Evolutionary conservation across 2,888 invertebrate species (phyloP).

Genomic region (Phyllotreta striolata): DNA sequence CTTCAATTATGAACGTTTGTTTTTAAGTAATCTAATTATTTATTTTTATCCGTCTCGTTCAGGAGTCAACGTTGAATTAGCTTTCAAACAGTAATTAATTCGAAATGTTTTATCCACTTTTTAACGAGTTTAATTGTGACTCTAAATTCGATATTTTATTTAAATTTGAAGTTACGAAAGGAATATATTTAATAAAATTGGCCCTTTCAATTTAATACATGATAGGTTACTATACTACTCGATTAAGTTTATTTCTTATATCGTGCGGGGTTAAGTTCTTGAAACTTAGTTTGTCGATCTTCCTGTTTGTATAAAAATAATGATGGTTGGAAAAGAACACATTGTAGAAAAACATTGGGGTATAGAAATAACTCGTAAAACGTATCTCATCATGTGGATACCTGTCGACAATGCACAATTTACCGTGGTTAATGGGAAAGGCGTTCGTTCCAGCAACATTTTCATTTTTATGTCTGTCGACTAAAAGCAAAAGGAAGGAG

Average conservation of each 20-base stretch:
- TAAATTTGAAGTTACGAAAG: too few relatives aligned
- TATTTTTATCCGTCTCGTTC: conserved; percentile 33
- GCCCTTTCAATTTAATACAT: too few relatives aligned
- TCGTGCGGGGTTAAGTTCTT: too few relatives aligned
- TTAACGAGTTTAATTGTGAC: conserved; percentile 3
- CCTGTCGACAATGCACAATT: conserved; percentile 10
- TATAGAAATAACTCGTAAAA: neutral
- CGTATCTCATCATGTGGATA: conserved; percentile 9
- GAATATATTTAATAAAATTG: too few relatives aligned
- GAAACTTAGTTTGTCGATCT: too few relatives aligned
- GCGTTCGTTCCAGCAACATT: conserved; percentile 12
- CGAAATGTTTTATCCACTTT: neutral
- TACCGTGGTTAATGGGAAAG: conserved; percentile 6
- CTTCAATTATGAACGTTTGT: conserved; percentile 49
- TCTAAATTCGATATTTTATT: too few relatives aligned
- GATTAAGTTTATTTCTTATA: too few relatives aligned
- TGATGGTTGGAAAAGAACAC: too few relatives aligned
- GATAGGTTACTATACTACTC: too few relatives aligned
- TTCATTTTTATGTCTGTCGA: conserved; percentile 29
- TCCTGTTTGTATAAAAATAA: too few relatives aligned
- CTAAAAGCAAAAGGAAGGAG: conserved; percentile 36
- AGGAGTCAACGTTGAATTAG: conserved; percentile 8
- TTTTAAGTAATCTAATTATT: conserved; percentile 47
- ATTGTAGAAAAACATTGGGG: too few relatives aligned
- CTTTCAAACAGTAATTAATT: conserved; percentile 12